Evolutionary conservation across 2,888 invertebrate species (phyloP).

Genomic region (Drosophila cracens): DNA sequence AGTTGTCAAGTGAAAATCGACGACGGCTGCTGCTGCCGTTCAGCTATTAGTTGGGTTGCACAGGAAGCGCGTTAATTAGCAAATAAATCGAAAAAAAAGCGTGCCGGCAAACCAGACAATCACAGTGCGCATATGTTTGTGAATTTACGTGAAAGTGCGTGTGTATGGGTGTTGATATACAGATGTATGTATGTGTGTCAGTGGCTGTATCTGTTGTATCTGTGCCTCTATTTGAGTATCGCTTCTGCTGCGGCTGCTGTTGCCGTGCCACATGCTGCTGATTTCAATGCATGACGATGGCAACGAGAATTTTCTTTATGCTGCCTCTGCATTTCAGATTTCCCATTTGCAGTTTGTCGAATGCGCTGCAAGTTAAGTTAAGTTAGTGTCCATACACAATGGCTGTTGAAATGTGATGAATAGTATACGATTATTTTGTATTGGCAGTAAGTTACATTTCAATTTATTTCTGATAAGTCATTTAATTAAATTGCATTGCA

Average conservation of each 20-base stretch:
- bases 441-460: not conserved
- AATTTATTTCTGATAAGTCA: slow-evolving; percentile 1
- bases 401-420: not conserved
- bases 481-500: not conserved
- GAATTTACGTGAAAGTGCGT: slow-evolving; percentile 1
- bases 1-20: slow-evolving; percentile 62
- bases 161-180: slow-evolving; percentile 1
- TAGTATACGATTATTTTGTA: not conserved
- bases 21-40: slow-evolving; percentile 13
- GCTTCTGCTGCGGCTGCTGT: slow-evolving; percentile 1
- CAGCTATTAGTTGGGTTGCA: slow-evolving; percentile 26
- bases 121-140: slow-evolving; percentile 39
- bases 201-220: slow-evolving; percentile 10
- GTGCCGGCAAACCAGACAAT: slow-evolving; percentile 59
- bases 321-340: slow-evolving; percentile 62
- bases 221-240: slow-evolving; percentile 21
- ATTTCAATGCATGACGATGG: slow-evolving; percentile 67
- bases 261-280: slow-evolving; percentile 26
- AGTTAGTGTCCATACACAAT: slow-evolving; percentile 3
- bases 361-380: slow-evolving; percentile 31
- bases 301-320: slow-evolving; percentile 47
- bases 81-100: slow-evolving; percentile 70
- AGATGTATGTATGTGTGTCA: slow-evolving; percentile 13
- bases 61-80: slow-evolving; percentile 75
- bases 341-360: slow-evolving; percentile 31